A percentile compares a stretch with the other conserved stretches of the same genome.
Conservation (phyloP, 2,888 invertebrate genomes). For the Ectemnius continuus region DNA sequence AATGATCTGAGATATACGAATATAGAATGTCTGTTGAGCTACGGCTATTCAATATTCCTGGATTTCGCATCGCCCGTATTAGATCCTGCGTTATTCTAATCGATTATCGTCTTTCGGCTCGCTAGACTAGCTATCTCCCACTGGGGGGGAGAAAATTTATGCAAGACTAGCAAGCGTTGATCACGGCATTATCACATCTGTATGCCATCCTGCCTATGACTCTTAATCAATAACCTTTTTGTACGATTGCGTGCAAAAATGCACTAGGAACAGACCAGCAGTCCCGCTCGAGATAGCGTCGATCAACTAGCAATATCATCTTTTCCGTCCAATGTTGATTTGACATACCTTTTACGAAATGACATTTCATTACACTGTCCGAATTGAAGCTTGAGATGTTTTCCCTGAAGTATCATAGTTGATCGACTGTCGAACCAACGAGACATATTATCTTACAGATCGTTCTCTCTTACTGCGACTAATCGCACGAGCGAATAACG, state of each 20-base stretch:
- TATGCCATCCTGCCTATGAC: slow-evolving; percentile 44
- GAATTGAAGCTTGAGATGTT: not conserved
- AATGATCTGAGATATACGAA: not conserved
- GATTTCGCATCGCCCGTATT: not conserved
- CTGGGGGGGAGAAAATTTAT: slow-evolving; percentile 20
- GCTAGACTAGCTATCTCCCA: slow-evolving; percentile 11
- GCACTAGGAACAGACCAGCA: slow-evolving; percentile 62
- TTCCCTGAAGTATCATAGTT: not conserved
- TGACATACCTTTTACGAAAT: no score
- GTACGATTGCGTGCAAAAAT: slow-evolving; percentile 58
- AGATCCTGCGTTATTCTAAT: slow-evolving; percentile 4
- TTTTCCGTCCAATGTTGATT: not conserved
- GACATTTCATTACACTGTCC: not conserved
- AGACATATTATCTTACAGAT: slow-evolving; percentile 51
- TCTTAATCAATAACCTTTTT: slow-evolving; percentile 57
- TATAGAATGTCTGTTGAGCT: slow-evolving; percentile 1
- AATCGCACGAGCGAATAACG: slow-evolving; percentile 38
- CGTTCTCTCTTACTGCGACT: slow-evolving; percentile 37
- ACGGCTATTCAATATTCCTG: not conserved
- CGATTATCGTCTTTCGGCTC: slow-evolving; percentile 10
- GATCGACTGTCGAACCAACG: slow-evolving; percentile 21
- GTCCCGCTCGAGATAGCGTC: slow-evolving; percentile 30
- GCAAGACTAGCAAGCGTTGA: slow-evolving; percentile 55
- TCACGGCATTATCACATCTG: slow-evolving; percentile 52
- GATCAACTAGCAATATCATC: slow-evolving; percentile 19